Evolutionary conservation across 2,797 vertebrate species (phyloP), one percentile per base, ranked within the genome.

Genomic region (Scarus forsteni): DNA sequence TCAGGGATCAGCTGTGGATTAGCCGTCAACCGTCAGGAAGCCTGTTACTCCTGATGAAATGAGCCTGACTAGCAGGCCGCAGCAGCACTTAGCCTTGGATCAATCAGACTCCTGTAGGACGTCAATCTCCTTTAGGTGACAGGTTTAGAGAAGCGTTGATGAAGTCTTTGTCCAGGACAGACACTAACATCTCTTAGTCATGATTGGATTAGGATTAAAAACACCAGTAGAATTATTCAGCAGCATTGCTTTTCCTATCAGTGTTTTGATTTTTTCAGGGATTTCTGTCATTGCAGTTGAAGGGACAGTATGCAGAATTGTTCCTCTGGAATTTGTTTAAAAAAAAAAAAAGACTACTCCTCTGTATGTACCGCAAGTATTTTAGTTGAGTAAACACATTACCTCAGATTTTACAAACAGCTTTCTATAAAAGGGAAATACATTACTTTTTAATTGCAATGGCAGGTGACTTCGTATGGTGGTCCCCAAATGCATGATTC

Each of bases 51-150:
- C 83, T 81, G 74, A 86, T 89, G 70, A 87, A 83, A 85, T 61
- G 70, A 61, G 64, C 64, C 72, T 36, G 72, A 77, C 62, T 75
- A 12, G 53, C 55, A 43, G 52, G 60, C 57, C 39, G 55, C 62
- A 66, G 85, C 67, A 73, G 60, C 84, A 78, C 85, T 89, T 71
- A 74, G 65, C 62, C 15, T 34, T 13, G 61, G 62, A 77, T 85
- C 80, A 81, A 71, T 77, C 54, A 42, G 14, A 61, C 74, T 77
- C 67, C 66, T 66, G 66, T 36, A 52, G 57, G 43, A 51, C 60
- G 12, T 90, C 85, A 83, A 84, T 88, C 85, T 78, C 48, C 49
- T 85, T 79, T 60, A 75, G 77, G 68, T 73, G 88, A 75, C 87
- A 72, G 83, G 34, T 87, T 88, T 83, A 87, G 56, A 70, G 71